Conservation (phyloP, 1,140 invertebrate genomes). For the Episyrphus balteatus region DNA sequence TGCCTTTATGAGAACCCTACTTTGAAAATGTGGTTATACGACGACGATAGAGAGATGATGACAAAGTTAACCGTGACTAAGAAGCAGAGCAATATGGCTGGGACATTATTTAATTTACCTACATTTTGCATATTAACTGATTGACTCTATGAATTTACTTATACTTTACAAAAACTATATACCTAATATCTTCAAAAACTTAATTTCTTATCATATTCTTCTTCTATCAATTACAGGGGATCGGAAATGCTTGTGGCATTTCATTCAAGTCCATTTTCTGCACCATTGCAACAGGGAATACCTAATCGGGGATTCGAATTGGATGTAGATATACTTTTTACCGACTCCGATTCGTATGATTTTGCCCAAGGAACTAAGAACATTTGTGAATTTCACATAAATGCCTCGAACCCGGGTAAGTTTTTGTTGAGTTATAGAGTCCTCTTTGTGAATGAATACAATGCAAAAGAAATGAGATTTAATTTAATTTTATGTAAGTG, state of each 20-base stretch:
- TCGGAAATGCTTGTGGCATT: slow-evolving; percentile 78
- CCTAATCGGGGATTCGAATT: slow-evolving; percentile 66
- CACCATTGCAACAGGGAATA: slow-evolving; percentile 54
- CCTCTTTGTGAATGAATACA: no score
- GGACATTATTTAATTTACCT: no score
- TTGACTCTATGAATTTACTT: background rate
- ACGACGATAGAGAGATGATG: no score
- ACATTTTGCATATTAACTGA: background rate
- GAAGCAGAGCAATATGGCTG: no score
- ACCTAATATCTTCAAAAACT: background rate
- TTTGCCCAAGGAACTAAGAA: slow-evolving; percentile 46
- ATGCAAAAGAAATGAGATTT: no score
- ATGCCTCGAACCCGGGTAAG: slow-evolving; percentile 48
- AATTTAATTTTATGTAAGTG: no score
- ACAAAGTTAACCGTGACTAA: no score
- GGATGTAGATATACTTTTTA: slow-evolving; percentile 75
- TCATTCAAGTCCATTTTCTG: slow-evolving; percentile 63
- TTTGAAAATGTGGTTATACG: no score
- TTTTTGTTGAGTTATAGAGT: background rate
- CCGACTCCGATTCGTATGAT: slow-evolving; percentile 67
- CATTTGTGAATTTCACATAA: slow-evolving; percentile 60
- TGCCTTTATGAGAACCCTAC: no score
- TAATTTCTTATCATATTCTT: slow-evolving; percentile 2
- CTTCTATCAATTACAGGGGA: slow-evolving; percentile 41
- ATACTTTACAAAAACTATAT: background rate